phyloP scores from a whole-genome alignment of 1,140 invertebrate species.

The Megalopta genalis region DNA sequence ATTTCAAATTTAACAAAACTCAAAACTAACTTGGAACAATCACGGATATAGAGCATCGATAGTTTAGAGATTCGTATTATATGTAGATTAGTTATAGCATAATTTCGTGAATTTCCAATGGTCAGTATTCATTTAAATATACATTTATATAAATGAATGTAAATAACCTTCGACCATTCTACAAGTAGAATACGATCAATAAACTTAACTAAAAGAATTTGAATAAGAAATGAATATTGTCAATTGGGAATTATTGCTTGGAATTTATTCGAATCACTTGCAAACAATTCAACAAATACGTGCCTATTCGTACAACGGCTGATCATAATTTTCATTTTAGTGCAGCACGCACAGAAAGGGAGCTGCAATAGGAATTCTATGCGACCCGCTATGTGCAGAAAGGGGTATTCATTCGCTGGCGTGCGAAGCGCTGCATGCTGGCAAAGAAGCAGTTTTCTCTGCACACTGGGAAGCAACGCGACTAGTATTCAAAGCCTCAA shows the following conservation, averaged over 20 bases:
- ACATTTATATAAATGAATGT: too few species aligned
- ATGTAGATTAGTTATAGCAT: too few species aligned
- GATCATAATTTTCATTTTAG: conserved; percentile 71
- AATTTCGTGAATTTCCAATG: too few species aligned
- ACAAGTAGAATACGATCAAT: background rate
- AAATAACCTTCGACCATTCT: background rate
- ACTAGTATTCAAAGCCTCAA: conserved; percentile 82
- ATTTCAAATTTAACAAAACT: too few species aligned
- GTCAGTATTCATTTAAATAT: too few species aligned
- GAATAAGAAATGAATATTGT: too few species aligned
- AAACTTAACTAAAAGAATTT: too few species aligned
- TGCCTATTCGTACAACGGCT: conserved; percentile 2
- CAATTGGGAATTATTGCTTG: too few species aligned
- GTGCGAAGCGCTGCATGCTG: conserved; percentile 81
- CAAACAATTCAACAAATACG: background rate
- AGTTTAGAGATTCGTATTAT: too few species aligned
- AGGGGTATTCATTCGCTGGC: conserved; percentile 80
- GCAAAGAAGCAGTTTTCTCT: conserved; percentile 82
- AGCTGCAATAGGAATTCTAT: conserved; percentile 81
- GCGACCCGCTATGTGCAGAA: conserved; percentile 80
- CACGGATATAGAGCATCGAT: too few species aligned
- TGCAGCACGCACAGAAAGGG: conserved; percentile 80
- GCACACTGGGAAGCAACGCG: conserved; percentile 80
- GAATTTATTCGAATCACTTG: too few species aligned
- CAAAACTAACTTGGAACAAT: too few species aligned